Evolutionary conservation across 2,113 vertebrate genomes (phyloP), one percentile per base, ranked within the genome.

Genomic region (Grammomys surdaster): DNA sequence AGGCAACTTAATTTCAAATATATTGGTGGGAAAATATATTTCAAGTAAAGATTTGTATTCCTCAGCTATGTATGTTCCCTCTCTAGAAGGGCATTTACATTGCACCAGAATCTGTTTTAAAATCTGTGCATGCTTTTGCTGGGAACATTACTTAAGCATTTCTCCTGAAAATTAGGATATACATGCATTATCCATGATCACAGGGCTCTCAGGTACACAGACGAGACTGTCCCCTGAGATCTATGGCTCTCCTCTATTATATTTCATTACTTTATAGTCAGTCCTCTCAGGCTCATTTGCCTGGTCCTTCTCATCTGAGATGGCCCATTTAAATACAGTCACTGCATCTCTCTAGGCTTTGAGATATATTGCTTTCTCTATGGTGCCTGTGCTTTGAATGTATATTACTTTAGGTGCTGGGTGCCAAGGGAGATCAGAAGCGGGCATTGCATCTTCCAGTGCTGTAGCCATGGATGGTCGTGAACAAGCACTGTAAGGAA

Each of bases 1-100:
- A 94, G 43, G 56, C 80, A 91, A 96, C 86, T 87, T 93, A 90
- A 86, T 94, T 93, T 93, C 67, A 56, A 24, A 81, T 96, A 91
- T n/a, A 76, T 88, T 76, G 82, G 95, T 91, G 75, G 67, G 89
- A 16, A n/a, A 94, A 75, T 54, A 17, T 82, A 95, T 91, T 93
- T 93, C 76, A 96, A 81, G 60, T 43, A 97, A 94, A 36, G 95
- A 93, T 87, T 75, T 65, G 60, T 88, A 78, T 88, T 85, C 56
- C 89, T 67, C 77, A 78, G 96, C 0, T 46, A 93, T 48, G 90
- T 56, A 81, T 95, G 67, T 92, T 87, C 92, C 69, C 95, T 94
- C 81, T 90, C 77, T 67, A 26, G 13, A 93, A 84, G 86, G 69
- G 76, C 91, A 96, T 33, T 46, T 33, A 94, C 46, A 86, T 33